Evolutionary conservation across 2,797 vertebrate genomes (phyloP), one percentile per base, ranked within the genome.

Genomic region (Vireo griseus): DNA sequence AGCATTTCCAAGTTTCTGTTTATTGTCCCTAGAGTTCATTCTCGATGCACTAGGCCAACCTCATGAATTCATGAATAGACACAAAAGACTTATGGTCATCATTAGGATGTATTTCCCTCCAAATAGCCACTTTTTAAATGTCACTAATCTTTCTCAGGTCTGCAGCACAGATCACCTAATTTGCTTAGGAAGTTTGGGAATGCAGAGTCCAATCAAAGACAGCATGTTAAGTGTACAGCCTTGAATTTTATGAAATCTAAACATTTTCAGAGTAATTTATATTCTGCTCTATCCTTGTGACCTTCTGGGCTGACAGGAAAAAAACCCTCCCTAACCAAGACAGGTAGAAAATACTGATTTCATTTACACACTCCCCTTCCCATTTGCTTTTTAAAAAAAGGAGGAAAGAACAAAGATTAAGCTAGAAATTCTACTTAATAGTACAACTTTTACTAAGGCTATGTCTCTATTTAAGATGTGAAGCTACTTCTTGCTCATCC

Each of bases 1-100:
- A 87, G 76, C 62, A 83, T 94, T 86, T 94, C 84, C 66, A 18
- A 55, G 28, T 88, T 96, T 68, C 84, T 95, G 78, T 77, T 95
- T 86, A 81, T 77, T 90, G 84, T 94, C 89, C 92, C 89, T 11
- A 33, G 91, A 90, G 89, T 81, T 95, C 82, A 72, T 45, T 86
- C 66, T 31, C 2, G 0, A 83, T 72, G 54, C 87, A 73, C 68
- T 13, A 68, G 61, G 19, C 54, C n/a, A 72, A 54, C 71, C 84
- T 77, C 84, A 59, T 37, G 84, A 94, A 95, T 96, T 91, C 93
- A 94, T 90, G 92, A 96, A 96, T 95, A 96, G 82, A 93, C 74
- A 94, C 95, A 96, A 94, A 94, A 93, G 94, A 93, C 58, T 95
- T 72, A 66, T 9, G 72, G 89, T 47, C 87, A 86, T 89, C 92